phyloP scores from a whole-genome alignment of 2,797 vertebrate species.

The Anguilla megastoma region DNA sequence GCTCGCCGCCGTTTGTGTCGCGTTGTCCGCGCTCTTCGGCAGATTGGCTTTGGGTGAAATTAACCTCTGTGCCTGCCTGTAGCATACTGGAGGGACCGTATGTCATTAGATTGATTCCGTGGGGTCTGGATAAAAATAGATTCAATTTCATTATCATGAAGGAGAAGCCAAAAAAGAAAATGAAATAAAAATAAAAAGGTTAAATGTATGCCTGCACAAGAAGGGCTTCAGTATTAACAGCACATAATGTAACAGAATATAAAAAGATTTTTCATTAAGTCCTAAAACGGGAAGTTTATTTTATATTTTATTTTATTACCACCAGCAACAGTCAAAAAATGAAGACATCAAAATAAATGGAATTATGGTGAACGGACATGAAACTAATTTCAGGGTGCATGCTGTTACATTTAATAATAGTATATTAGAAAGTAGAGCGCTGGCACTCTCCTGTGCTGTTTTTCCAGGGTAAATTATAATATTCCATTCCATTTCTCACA shows the following conservation, averaged over 20 bases:
- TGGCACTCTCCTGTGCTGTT: background rate
- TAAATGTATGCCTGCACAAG: background rate
- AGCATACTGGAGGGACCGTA: background rate
- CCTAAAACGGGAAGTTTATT: background rate
- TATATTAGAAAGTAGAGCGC: background rate
- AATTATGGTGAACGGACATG: background rate
- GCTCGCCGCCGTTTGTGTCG: background rate
- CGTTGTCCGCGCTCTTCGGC: background rate
- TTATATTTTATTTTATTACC: background rate
- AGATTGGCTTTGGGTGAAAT: slow-evolving; percentile 18
- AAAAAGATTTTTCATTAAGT: background rate
- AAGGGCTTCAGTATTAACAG: background rate
- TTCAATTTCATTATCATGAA: background rate
- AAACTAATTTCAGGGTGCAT: background rate
- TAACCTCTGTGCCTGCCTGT: slow-evolving; percentile 14
- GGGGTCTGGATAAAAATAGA: slow-evolving; percentile 20
- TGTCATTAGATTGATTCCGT: slow-evolving; percentile 7
- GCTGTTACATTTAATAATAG: background rate
- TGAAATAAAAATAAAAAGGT: background rate
- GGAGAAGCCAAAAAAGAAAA: background rate
- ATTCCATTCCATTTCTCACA: background rate
- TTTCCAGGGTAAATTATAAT: background rate
- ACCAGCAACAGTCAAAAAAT: background rate
- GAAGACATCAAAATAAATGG: background rate
- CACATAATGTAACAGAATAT: background rate